Evolutionary conservation across 2,888 invertebrate genomes (phyloP), one percentile per base, ranked within the genome.

Genomic region (Zonitis immaculata): DNA sequence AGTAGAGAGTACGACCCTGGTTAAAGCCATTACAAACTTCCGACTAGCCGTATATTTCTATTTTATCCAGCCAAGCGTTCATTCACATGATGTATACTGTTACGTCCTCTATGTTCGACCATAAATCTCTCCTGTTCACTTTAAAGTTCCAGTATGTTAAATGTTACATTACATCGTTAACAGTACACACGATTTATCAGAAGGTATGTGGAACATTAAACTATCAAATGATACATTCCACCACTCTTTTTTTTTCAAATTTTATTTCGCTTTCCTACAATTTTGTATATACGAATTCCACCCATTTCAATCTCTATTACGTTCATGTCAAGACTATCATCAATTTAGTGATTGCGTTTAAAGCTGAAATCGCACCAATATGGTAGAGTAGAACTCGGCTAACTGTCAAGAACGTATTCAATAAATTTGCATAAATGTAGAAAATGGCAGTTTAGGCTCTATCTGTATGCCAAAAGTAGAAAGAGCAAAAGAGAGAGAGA

Each of bases 401-500:
- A 26, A 26, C 42, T 51, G 55, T 52, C 52, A 49, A 49, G 52
- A 51, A 58, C 55, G 58, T 55, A 61, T 63, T 64, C 62, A 57
- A 65, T 65, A 65, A 65, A 66, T 66, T 65, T 66, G 62, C 66
- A 66, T 66, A 65, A 66, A 60, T 57, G 64, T 56, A 25, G 42
- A 20, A 43, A 35, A 18, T 18, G 9, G 16, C n/a, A n/a, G n/a
- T 22, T 22, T 22, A 4, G 26, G 26, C 7, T 7, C 26, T 7
- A 4, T 7, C 26, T 8, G 3, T 8, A 6, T 2, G 1, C 26
- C 7, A 7, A 6, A 5, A 5, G n/a, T n/a, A n/a, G n/a, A n/a
- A n/a, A n/a, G n/a, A n/a, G n/a, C n/a, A n/a, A n/a, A n/a, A n/a
- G n/a, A n/a, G n/a, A n/a, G n/a, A n/a, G n/a, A n/a, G n/a, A n/a